Evolutionary conservation across 2,113 vertebrate genomes (phyloP).

Genomic region (Gambusia holbrooki): DNA sequence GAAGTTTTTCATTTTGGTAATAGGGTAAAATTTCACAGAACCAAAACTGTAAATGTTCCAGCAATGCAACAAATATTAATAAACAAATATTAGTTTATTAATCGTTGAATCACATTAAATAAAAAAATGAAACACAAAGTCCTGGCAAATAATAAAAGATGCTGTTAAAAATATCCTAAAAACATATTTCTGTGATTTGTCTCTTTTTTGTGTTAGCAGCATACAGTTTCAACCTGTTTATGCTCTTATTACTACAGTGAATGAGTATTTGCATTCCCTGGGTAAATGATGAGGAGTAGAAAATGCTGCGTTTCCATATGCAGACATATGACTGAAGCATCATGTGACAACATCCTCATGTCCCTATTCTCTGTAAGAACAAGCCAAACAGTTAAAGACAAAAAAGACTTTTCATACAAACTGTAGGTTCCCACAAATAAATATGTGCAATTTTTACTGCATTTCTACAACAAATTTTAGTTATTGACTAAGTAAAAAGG

Average conservation of each 20-base stretch:
- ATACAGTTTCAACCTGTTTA: background rate
- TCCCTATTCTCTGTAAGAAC: slow-evolving; percentile 2
- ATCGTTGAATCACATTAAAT: slow-evolving; percentile 20
- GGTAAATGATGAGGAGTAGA: background rate
- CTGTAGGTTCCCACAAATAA: slow-evolving; percentile 26
- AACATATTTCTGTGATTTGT: background rate
- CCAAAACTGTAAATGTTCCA: background rate
- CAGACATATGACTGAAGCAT: slow-evolving; percentile 20
- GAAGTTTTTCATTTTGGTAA: background rate
- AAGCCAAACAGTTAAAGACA: background rate
- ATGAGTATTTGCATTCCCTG: background rate
- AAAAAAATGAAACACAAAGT: background rate
- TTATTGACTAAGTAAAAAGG: background rate
- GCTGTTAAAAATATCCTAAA: slow-evolving; percentile 6
- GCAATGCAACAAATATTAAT: background rate
- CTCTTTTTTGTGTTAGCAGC: slow-evolving; percentile 15
- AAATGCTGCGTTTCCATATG: background rate
- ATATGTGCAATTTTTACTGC: slow-evolving; percentile 16
- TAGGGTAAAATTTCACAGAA: background rate
- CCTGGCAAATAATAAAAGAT: background rate
- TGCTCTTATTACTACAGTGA: slow-evolving; percentile 4
- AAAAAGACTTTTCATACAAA: background rate
- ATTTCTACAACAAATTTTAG: background rate
- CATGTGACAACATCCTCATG: slow-evolving; percentile 16
- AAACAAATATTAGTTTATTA: slow-evolving; percentile 2